These are phyloP conservation scores for Drosophila ochracea DNA, from an alignment of 2,888 invertebrate genomes.

Conservation along the genomic window DNA sequence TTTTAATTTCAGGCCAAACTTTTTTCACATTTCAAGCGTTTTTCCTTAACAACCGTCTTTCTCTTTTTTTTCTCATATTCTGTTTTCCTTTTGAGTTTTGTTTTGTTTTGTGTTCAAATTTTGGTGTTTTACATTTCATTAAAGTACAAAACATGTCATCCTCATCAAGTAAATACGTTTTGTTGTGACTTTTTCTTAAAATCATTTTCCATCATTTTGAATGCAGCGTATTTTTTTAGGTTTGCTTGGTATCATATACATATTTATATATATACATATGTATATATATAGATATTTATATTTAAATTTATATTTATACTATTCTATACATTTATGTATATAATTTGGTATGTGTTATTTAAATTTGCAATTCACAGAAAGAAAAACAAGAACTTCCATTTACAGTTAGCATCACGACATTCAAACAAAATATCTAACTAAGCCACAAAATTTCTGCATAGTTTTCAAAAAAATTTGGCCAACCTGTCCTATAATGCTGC, in stretches of 20 bases:
- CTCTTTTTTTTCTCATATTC: slow-evolving; percentile 12
- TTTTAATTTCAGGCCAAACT: slow-evolving; percentile 19
- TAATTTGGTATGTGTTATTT: slow-evolving; percentile 32
- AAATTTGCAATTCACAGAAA: slow-evolving; percentile 44
- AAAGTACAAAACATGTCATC: slow-evolving; percentile 66
- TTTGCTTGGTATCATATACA: slow-evolving; percentile 4
- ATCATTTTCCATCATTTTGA: neutral
- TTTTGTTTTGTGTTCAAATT: slow-evolving; percentile 42
- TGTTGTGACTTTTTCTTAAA: slow-evolving; percentile 11
- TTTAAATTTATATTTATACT: slow-evolving; percentile 9
- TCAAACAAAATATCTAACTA: slow-evolving; percentile 33
- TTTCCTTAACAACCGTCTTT: slow-evolving; percentile 70
- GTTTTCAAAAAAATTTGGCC: slow-evolving; percentile 61
- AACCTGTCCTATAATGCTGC: slow-evolving; percentile 57
- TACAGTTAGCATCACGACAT: slow-evolving; percentile 63
- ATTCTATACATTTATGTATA: slow-evolving; percentile 21
- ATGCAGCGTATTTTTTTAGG: slow-evolving; percentile 13
- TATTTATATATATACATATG: slow-evolving; percentile 31
- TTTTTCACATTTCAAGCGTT: slow-evolving; percentile 40
- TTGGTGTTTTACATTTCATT: slow-evolving; percentile 68
- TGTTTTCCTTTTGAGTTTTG: slow-evolving; percentile 21
- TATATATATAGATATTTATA: slow-evolving; percentile 8
- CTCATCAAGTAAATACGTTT: slow-evolving; percentile 6
- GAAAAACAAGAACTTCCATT: slow-evolving; percentile 26
- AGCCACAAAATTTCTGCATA: slow-evolving; percentile 29